phyloP scores from a whole-genome alignment of 1,140 invertebrate genomes.

The Dinothrombium tinctorium region DNA sequence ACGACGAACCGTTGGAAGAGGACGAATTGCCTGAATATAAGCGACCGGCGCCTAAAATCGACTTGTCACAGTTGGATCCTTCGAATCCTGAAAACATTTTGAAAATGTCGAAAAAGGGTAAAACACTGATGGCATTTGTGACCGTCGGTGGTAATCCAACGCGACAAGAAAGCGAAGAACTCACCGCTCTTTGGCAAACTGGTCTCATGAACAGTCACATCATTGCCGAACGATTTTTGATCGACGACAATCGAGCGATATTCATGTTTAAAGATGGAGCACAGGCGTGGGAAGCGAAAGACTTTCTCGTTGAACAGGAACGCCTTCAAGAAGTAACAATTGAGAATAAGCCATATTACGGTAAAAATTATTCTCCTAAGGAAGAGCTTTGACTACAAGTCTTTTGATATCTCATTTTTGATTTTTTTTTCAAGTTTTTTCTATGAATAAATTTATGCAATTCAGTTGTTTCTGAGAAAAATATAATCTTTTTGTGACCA shows the following conservation, averaged over 20 bases:
- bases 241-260: conserved; percentile 70
- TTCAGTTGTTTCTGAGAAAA: too few species aligned
- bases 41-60: conserved; percentile 43
- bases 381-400: background rate
- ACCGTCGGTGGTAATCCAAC: conserved; percentile 37
- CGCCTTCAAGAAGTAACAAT: conserved; percentile 37
- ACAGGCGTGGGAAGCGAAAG: conserved; percentile 81
- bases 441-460: too few species aligned
- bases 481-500: too few species aligned
- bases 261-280: conserved; percentile 89
- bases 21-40: conserved; percentile 85
- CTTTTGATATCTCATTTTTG: too few species aligned
- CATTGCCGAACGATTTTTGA: conserved; percentile 77
- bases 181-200: conserved; percentile 76
- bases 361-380: conserved; percentile 14
- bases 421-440: too few species aligned
- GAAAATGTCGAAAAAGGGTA: conserved; percentile 72
- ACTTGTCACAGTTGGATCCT: conserved; percentile 45
- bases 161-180: conserved; percentile 45
- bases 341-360: conserved; percentile 39
- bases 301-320: conserved; percentile 65
- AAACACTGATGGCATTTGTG: conserved; percentile 89
- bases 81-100: conserved; percentile 60
- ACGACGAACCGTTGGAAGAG: conserved; percentile 73
- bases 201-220: conserved; percentile 85